Base-by-base conservation (phyloP, 2,888 invertebrate species). In the Nemapogon koenigi region DNA sequence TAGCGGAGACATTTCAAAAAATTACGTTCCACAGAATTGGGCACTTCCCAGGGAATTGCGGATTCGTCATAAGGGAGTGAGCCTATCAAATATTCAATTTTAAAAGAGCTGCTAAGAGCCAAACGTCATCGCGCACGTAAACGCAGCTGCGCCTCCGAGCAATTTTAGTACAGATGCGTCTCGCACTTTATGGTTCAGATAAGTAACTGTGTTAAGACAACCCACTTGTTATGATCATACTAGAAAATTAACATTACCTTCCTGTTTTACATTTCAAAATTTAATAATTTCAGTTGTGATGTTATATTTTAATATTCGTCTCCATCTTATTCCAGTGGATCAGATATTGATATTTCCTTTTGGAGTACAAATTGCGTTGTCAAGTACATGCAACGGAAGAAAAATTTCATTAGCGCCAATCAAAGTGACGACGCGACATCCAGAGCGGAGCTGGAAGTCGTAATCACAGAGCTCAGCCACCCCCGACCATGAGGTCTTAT, bases 321-420 rank as follows among this genome's bases (percentile, higher is more conserved):
- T n/a, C n/a, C n/a, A n/a, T n/a, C n/a, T n/a, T n/a, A n/a, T n/a
- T n/a, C n/a, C n/a, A n/a, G n/a, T n/a, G n/a, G n/a, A n/a, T n/a
- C n/a, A n/a, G n/a, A n/a, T n/a, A n/a, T n/a, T n/a, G n/a, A n/a
- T n/a, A n/a, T 33, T 33, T 33, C 19, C 33, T 3, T 33, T 17
- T 33, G 19, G 22, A 16, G 29, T 58, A 62, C 58, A 75, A 73
- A 78, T 78, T 65, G 69, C 60, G 53, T 73, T 76, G 78, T 76
- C 76, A 76, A 61, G 67, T 70, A 71, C 78, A 76, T 71, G 73
- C 67, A 75, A 70, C 69, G 53, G 61, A 72, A 59, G 75, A 78
- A 75, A 72, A 76, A 78, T 78, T 78, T 78, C 75, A 78, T 78
- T 78, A 78, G 75, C 78, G 75, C 73, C 78, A 78, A 78, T 78